Conservation (phyloP, 64 coral and sea anemone species). For the Montipora cactus region DNA sequence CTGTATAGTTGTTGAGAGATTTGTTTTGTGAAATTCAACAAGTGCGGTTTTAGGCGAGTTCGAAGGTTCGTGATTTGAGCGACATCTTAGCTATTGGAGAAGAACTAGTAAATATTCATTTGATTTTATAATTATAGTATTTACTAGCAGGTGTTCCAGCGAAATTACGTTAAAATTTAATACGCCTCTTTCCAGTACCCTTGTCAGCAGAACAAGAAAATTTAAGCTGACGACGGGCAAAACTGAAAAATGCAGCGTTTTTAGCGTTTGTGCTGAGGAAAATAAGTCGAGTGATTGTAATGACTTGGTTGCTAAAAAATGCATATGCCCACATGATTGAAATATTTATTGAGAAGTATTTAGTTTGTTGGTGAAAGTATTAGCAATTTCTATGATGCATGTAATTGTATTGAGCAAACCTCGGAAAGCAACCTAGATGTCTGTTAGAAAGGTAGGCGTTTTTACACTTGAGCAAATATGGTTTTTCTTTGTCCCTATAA, state of each 20-base stretch:
- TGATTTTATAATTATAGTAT: not conserved
- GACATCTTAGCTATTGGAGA: not conserved
- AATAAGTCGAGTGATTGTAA: not conserved
- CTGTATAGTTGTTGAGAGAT: not conserved
- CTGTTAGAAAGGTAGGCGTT: not conserved
- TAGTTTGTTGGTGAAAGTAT: not conserved
- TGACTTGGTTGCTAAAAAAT: not conserved
- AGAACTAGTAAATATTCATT: not conserved
- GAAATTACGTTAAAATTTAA: conserved; percentile 43
- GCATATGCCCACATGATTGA: not conserved
- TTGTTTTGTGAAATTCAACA: not conserved
- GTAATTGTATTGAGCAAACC: not conserved
- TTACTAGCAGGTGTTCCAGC: not conserved
- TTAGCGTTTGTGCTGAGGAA: not conserved
- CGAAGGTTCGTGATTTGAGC: not conserved
- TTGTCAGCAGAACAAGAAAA: not conserved
- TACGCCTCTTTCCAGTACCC: not conserved
- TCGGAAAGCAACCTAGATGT: not conserved
- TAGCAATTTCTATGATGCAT: not conserved
- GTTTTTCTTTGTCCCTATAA: not conserved
- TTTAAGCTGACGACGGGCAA: not conserved
- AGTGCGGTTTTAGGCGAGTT: not conserved
- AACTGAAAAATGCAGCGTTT: not conserved
- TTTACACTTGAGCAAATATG: not conserved
- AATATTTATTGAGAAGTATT: not conserved